Evolutionary conservation across 2,113 vertebrate genomes (phyloP).

Genomic region (Gymnogyps californianus): DNA sequence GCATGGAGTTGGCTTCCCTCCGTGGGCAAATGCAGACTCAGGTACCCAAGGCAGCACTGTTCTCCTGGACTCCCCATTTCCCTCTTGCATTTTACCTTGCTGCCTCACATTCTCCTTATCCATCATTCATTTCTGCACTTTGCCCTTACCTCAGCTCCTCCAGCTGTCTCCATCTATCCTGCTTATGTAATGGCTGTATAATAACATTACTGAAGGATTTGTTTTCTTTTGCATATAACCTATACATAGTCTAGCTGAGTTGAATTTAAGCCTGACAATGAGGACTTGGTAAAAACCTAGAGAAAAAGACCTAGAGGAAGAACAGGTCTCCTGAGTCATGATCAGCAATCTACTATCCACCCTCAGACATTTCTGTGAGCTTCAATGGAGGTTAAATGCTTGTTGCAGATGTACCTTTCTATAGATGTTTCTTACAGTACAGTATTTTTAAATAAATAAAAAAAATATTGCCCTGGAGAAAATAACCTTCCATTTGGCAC

Average conservation of each 20-base stretch:
- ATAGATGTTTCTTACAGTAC: background rate
- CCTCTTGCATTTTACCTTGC: background rate
- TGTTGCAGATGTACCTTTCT: fast-evolving
- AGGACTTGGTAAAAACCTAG: background rate
- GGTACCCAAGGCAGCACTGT: background rate
- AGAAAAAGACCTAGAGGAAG: background rate
- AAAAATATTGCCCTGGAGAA: background rate
- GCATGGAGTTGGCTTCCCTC: background rate
- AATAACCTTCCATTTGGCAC: background rate
- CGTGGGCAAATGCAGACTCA: background rate
- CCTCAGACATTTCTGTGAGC: background rate
- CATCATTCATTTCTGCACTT: background rate
- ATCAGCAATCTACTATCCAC: background rate
- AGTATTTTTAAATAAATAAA: background rate
- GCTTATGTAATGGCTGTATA: background rate
- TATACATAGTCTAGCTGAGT: background rate
- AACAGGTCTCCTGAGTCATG: background rate
- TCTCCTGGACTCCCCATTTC: background rate
- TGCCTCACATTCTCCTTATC: background rate
- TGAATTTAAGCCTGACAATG: background rate
- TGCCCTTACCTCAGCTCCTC: background rate
- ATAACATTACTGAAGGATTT: background rate
- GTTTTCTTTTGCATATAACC: background rate
- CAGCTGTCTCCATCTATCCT: background rate
- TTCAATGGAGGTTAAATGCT: background rate